Evolutionary conservation across 2,113 vertebrate genomes (phyloP).

Genomic region (Ivindomyrus marchei): DNA sequence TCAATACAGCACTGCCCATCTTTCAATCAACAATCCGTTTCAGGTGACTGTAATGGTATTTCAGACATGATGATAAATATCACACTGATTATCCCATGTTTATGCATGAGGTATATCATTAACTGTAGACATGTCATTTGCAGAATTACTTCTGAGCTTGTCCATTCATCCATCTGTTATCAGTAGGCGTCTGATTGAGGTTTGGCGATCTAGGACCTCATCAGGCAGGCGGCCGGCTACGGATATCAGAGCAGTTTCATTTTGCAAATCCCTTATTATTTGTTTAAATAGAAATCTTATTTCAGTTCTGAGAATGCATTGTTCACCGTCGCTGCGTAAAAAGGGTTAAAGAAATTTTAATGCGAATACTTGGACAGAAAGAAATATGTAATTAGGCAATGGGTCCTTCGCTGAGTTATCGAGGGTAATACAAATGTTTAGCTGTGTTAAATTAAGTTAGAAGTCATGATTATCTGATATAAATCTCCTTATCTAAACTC

Average conservation of each 20-base stretch:
- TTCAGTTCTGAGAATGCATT: not conserved
- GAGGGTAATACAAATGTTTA: not conserved
- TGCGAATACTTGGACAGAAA: not conserved
- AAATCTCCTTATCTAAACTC: not conserved
- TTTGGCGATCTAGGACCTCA: not conserved
- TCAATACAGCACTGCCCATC: not conserved
- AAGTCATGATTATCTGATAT: not conserved
- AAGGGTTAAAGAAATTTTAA: not conserved
- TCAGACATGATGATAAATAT: not conserved
- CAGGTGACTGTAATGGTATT: not conserved
- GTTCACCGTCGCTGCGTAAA: not conserved
- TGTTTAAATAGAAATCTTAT: not conserved
- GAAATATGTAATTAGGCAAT: not conserved
- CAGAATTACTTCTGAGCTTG: not conserved
- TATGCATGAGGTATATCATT: conserved; percentile 2
- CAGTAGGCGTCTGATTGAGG: not conserved
- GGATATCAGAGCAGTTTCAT: not conserved
- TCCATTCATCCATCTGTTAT: conserved; percentile 7
- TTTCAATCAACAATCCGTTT: not conserved
- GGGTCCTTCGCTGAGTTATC: not conserved
- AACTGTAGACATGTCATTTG: not conserved
- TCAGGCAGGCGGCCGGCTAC: not conserved
- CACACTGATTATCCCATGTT: conserved; percentile 1
- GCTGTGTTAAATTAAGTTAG: not conserved
- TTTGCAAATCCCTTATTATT: not conserved